Base-by-base conservation (phyloP, 2,888 invertebrate species). In the Tinea pellionella region DNA sequence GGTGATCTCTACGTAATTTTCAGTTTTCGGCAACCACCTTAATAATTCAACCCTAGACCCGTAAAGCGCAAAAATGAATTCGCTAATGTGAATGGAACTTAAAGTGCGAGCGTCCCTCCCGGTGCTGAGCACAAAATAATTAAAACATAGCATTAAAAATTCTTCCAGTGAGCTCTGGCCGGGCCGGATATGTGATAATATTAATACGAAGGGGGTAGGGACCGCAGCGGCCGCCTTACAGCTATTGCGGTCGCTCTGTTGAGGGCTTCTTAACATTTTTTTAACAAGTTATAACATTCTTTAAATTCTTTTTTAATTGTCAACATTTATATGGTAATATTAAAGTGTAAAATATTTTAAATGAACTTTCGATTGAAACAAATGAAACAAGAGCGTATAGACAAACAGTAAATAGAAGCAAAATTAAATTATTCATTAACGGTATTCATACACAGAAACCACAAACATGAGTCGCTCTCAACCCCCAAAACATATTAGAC, bases 71-170 rank as follows among this genome's bases (percentile, higher is more conserved):
- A 85, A 86, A 87, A 87, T 79, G 84, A 79, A 83, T 81, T 69
- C 81, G 80, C 86, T 86, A 84, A 87, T 85, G 86, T 82, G 85
- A 83, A 86, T 85, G 84, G 81, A 84, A 85, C 85, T 85, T 81
- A 81, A 61, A 61, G 59, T 62, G 77, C 65, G 61, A 55, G 68
- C 68, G 66, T 60, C 61, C 71, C 66, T 72, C 67, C 69, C 68
- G 68, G 72, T 70, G 73, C 73, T 72, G 73, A 18, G 60, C 43
- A 78, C 78, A 79, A 87, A 87, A 87, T 87, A 87, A 87, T 87
- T 87, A 85, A 87, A 83, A 82, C 82, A 75, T 73, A 72, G 73
- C 87, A 86, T 87, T 86, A 84, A 86, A 86, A 86, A 86, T 87
- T 86, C 87, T 79, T 84, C 80, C 79, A 77, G 77, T 70, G 78